Evolutionary conservation across 1,140 invertebrate species (phyloP).

Genomic region (Aphaenogaster ashmeadi): DNA sequence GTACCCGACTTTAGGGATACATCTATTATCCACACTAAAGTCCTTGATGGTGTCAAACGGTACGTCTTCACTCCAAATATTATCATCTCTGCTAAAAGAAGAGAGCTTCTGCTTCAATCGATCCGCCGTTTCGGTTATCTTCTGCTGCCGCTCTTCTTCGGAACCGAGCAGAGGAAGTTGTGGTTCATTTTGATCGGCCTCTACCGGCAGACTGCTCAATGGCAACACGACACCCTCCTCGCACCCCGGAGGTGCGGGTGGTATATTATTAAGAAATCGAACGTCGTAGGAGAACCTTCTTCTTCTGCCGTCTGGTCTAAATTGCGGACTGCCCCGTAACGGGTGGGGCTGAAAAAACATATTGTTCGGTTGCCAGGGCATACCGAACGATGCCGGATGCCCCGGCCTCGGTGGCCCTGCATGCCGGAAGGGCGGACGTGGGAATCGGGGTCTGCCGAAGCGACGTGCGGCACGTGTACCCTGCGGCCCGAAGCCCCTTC

Average conservation of each 20-base stretch:
- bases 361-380: conserved; percentile 59
- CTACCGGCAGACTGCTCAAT: background rate
- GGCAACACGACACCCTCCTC: background rate
- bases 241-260: background rate
- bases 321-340: conserved; percentile 51
- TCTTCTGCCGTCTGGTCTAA: conserved; percentile 22
- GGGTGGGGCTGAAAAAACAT: conserved; percentile 39
- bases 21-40: conserved; percentile 45
- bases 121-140: conserved; percentile 83
- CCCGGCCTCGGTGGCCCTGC: conserved; percentile 26
- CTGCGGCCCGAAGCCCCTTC: conserved; percentile 76
- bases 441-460: conserved; percentile 64
- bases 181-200: conserved; percentile 3
- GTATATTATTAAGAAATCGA: conserved; percentile 50
- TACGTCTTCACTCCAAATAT: conserved; percentile 80
- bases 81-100: conserved; percentile 76
- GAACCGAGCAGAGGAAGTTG: conserved; percentile 80
- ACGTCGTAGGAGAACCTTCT: background rate
- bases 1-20: conserved; percentile 77
- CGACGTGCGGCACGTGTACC: conserved; percentile 67
- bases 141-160: conserved; percentile 83
- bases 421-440: conserved; percentile 62
- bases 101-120: conserved; percentile 83
- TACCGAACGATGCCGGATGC: background rate
- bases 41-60: conserved; percentile 46